Conservation (phyloP, 2,797 vertebrate genomes). For the Petrocephalus sullivani region DNA sequence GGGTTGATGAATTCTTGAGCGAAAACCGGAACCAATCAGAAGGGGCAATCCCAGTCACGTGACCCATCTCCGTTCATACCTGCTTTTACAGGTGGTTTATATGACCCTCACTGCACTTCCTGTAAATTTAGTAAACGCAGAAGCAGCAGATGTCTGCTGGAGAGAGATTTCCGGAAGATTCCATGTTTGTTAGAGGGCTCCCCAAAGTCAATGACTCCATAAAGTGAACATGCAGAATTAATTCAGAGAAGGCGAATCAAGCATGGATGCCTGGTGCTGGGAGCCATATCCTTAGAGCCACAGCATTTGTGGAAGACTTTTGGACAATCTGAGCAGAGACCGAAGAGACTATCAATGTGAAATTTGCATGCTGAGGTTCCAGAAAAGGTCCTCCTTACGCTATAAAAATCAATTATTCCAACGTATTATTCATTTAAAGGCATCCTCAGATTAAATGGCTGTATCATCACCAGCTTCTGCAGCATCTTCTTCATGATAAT, state of each 20-base stretch:
- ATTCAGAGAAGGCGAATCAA: neutral
- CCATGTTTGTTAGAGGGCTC: neutral
- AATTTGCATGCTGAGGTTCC: neutral
- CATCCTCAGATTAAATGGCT: neutral
- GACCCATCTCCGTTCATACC: neutral
- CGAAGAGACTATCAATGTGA: neutral
- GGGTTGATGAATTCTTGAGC: neutral
- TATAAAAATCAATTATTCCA: neutral
- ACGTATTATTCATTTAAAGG: neutral
- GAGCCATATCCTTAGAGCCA: neutral
- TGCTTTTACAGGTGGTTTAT: neutral
- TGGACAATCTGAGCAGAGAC: neutral
- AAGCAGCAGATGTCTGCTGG: neutral
- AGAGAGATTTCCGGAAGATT: neutral
- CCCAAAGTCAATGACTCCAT: neutral
- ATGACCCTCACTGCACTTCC: neutral
- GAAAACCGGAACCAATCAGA: neutral
- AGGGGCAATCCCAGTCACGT: neutral
- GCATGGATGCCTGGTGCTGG: neutral
- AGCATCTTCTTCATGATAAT: neutral
- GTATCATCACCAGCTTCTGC: neutral
- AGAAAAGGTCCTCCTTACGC: neutral
- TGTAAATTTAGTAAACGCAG: neutral
- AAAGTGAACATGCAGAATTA: neutral
- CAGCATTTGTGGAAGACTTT: neutral